Conservation (phyloP, 2,113 vertebrate genomes). For the Promerops cafer region DNA sequence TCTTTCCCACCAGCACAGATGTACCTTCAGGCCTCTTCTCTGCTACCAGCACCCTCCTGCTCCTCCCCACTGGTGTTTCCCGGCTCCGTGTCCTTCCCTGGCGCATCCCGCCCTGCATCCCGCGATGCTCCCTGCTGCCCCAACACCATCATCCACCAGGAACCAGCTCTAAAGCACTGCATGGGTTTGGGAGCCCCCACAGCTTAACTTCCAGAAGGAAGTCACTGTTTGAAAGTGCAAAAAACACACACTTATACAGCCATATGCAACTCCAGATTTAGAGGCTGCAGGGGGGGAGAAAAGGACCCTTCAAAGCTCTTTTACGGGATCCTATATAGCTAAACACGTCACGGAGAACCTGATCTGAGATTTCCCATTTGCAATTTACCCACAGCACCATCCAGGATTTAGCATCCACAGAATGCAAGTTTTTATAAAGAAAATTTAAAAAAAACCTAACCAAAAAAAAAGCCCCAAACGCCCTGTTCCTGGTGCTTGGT, state of each 20-base stretch:
- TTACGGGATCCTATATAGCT: background rate
- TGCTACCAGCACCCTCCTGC: background rate
- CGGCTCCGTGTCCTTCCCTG: background rate
- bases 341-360: rapidly evolving
- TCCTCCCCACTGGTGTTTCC: rapidly evolving
- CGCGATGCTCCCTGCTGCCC: rapidly evolving
- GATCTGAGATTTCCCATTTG: background rate
- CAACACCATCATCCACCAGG: too few relatives aligned
- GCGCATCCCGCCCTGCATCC: rapidly evolving
- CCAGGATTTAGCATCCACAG: background rate
- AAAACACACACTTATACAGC: background rate
- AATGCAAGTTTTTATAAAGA: background rate
- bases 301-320: background rate
- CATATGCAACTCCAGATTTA: background rate
- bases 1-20: background rate
- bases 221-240: background rate
- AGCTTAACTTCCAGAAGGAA: background rate
- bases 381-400: background rate
- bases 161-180: rapidly evolving
- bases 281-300: background rate
- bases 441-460: background rate
- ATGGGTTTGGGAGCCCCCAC: background rate
- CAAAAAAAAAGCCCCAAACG: background rate
- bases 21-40: background rate
- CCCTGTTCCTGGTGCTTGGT: background rate